Conservation (phyloP, 2,797 vertebrate species). For the Hippocampus kuda region DNA sequence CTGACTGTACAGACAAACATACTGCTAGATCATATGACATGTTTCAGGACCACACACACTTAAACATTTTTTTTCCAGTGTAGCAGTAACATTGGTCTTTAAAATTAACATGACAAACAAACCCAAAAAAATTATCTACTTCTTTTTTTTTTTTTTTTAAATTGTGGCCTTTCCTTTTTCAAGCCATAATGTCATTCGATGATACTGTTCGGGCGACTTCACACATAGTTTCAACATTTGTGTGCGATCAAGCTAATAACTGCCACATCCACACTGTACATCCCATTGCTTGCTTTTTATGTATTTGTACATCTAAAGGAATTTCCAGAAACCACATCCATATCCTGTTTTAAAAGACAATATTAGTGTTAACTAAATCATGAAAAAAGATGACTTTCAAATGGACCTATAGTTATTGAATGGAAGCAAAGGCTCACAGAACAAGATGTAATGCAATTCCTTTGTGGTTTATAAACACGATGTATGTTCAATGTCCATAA, state of each 20-base stretch:
- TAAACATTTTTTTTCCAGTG: not conserved
- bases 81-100: not conserved
- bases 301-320: constrained; percentile 34
- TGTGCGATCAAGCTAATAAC: not conserved
- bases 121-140: not conserved
- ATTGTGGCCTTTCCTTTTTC: not conserved
- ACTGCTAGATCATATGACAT: not conserved
- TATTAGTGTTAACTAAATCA: constrained; percentile 25
- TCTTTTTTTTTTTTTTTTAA: no score
- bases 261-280: constrained; percentile 4
- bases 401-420: constrained; percentile 10
- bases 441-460: constrained; percentile 16
- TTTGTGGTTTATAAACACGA: constrained; percentile 33
- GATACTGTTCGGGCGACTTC: not conserved
- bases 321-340: constrained; percentile 16
- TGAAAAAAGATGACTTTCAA: constrained; percentile 12
- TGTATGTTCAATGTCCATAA: constrained; percentile 28
- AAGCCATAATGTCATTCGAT: not conserved
- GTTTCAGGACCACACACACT: constrained; percentile 4
- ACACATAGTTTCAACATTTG: not conserved
- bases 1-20: not conserved
- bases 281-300: constrained; percentile 9
- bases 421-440: constrained; percentile 15
- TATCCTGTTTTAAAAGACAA: constrained; percentile 33
- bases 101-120: not conserved